Evolutionary conservation across 2,113 vertebrate genomes (phyloP), one percentile per base, ranked within the genome.

Genomic region (Mohoua ochrocephala): DNA sequence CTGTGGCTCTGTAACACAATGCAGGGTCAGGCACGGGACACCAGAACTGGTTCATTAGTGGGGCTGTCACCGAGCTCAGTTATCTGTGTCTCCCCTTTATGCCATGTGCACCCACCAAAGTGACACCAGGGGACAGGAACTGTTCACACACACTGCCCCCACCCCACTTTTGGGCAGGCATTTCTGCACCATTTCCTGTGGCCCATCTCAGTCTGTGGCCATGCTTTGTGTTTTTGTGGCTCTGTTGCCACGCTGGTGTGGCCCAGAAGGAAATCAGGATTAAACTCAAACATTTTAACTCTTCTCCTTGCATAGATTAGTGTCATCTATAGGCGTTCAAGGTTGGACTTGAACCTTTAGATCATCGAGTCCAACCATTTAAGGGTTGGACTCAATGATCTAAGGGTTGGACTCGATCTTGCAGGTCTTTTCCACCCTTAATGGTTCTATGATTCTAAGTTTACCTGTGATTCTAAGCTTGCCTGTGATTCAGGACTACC

Each of bases 31-130:
- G 91, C 70, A 60, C 1, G 0, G 0, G 87, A 67, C 61, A 96
- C 68, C 76, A 96, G 83, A 80, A 80, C 86, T 63, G 80, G 83
- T 64, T 97, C 89, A 47, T 95, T 95, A 96, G 39, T 20, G 35
- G 35, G 63, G 47, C 95, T 95, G 95, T 88, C 4, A 12, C 87
- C 10, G 3, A 92, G 79, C 95, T 83, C 54, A 73, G 2, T 93
- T 94, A 88, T 90, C 79, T 92, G 41, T 53, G 54, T 39, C 87
- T 85, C 53, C 44, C 60, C 92, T 64, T 87, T 13, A 59, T 59
- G 56, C 69, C 61, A 23, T 53, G 57, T 83, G 94, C 71, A 57
- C 67, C 57, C 88, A 83, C 88, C 54, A 0, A 56, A 93, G 75
- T 3, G 41, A 88, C 78, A 79, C 53, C 49, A 69, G 44, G 7